Base-by-base conservation (phyloP, 2,797 vertebrate species). In the Enteromius afrohamiltoni region DNA sequence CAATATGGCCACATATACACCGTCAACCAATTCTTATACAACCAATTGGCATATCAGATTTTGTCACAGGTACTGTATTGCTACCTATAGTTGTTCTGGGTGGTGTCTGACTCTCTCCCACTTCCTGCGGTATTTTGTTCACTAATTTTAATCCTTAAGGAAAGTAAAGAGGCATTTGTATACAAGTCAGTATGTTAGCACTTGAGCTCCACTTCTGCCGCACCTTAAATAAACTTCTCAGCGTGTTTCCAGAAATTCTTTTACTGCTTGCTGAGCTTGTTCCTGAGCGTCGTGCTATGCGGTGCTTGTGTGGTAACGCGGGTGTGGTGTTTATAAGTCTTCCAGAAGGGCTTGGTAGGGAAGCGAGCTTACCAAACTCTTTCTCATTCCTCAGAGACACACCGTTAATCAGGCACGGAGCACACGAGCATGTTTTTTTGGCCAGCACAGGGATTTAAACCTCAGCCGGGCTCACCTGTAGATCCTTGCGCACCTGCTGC, bases 401-500 rank as follows among this genome's bases (percentile, higher is more conserved):
- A 1, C 31, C 64, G 70, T 29, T 75, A 68, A 67, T 80, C 70
- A 77, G 55, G 10, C 73, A 62, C 9, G 51, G 67, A 83, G 64
- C 82, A 80, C 55, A 64, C 4, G 51, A 65, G 70, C 37, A 42
- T 80, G 71, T 34, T 77, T 80, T 80, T 60, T 62, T 45, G 40
- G 53, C 79, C 49, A 47, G 77, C 14, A 4, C 2, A n/a, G 77
- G 81, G 85, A 86, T 80, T 86, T 83, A 51, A 70, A 67, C 42
- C 68, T 40, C 23, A 29, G 26, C 85, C 58, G 3, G 65, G 71
- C 73, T 77, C 78, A 84, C 85, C 82, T 84, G 82, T 65, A 78
- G 71, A 77, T 68, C 78, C 65, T 79, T 11, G 6, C 64, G 60
- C 85, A 85, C 77, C 80, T 86, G 78, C 83, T 83, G 47, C 29